A percentile compares a stretch with the other conserved stretches of the same genome.
Conservation (phyloP, 2,797 vertebrate genomes). For the Ibycter americanus region DNA sequence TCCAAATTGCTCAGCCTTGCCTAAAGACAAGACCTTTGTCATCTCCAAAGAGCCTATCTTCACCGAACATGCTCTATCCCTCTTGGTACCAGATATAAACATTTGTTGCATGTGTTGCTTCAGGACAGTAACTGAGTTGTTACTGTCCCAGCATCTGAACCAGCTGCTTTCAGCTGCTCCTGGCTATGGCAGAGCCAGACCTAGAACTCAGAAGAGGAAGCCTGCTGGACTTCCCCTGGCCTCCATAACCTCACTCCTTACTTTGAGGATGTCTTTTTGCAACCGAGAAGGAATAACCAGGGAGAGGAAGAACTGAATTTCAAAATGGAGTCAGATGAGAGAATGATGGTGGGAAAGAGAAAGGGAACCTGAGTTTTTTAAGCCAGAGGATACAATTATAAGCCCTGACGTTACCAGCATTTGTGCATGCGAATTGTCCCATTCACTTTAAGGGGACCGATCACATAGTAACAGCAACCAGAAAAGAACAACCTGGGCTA, state of each 20-base stretch:
- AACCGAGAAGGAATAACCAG: neutral
- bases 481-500: neutral
- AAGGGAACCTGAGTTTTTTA: neutral
- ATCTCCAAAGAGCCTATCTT: neutral
- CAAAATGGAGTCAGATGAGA: neutral
- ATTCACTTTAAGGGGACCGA: neutral
- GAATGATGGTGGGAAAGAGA: neutral
- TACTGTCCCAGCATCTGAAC: neutral
- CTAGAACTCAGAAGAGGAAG: neutral
- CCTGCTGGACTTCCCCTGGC: neutral
- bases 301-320: neutral
- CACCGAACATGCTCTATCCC: neutral
- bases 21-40: neutral
- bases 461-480: neutral
- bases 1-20: neutral
- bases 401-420: neutral
- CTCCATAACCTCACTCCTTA: neutral
- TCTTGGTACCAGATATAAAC: neutral
- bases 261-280: neutral
- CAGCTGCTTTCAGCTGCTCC: conserved; percentile 28
- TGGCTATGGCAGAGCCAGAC: neutral
- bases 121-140: neutral
- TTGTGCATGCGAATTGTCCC: neutral
- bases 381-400: neutral
- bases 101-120: neutral